Conservation (phyloP, 2,113 vertebrate species). For the Lipotes vexillifer region DNA sequence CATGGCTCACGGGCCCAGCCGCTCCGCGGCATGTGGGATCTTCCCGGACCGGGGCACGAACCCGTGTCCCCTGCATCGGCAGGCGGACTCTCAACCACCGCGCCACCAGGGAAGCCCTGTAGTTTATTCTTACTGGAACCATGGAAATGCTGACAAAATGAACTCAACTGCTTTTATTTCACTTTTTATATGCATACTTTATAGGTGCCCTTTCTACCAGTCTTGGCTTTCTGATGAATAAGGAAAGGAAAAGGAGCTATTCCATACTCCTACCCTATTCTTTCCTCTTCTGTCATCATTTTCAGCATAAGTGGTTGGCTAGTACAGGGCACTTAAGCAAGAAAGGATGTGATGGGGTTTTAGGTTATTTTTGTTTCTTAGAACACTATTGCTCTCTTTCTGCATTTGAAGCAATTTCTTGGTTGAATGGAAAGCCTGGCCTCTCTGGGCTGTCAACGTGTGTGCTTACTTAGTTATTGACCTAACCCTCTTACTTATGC, state of each 20-base stretch:
- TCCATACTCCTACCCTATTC: background rate
- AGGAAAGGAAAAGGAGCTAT: background rate
- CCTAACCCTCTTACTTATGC: background rate
- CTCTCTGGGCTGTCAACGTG: background rate
- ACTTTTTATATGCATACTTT: background rate
- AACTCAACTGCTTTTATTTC: background rate
- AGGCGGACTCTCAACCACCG: too few species aligned
- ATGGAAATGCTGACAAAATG: background rate
- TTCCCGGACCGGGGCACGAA: too few species aligned
- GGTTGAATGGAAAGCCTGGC: background rate
- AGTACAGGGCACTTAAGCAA: background rate
- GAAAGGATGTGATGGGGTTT: background rate
- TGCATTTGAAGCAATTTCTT: constrained; percentile 17
- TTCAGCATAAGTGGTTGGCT: background rate
- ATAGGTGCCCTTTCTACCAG: background rate
- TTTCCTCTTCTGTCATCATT: constrained; percentile 4
- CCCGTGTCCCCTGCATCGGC: too few species aligned
- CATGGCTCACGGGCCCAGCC: too few species aligned
- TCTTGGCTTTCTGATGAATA: background rate
- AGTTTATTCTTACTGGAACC: background rate
- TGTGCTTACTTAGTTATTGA: background rate
- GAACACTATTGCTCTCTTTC: background rate
- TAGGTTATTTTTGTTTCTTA: background rate
- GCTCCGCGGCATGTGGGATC: too few species aligned
- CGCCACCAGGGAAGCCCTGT: background rate